Base-by-base conservation (phyloP, 2,797 vertebrate genomes). In the Melopsittacus undulatus region DNA sequence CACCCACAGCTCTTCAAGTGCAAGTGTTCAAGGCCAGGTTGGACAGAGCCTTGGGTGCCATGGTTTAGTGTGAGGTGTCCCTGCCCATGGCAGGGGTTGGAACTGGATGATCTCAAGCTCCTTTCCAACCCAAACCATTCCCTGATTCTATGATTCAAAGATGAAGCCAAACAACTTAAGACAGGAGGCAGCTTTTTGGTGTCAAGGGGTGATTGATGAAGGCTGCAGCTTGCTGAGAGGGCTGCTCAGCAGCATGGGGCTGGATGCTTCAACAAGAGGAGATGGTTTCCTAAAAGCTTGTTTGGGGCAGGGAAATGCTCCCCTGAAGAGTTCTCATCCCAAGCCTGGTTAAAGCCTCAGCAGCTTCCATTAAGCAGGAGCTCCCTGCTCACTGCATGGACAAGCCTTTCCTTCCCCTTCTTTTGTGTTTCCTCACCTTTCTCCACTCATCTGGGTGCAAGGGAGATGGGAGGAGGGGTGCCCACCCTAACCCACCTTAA, bases 391-490 rank as follows among this genome's bases (percentile, higher is more conserved):
- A 3, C 30, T 67, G 52, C 48, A 51, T 42, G 24, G 22, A 32
- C 68, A 94, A 91, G 3, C 19, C 5, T 91, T 80, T 66, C 21
- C 54, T 79, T 69, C 51, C 17, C 23, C 1, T 75, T 54, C 21
- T 78, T 72, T 32, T 34, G n/a, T 11, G 21, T 66, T 51, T 70
- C 30, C 64, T 36, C 38, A 23, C 36, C 26, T 72, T 81, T 23
- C 32, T 76, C 13, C 48, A 27, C 51, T 51, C 2, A 0, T 63
- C 32, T 36, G 16, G 23, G 27, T 0, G 0, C 0, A 1, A 68
- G 18, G 13, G 15, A 38, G n/a, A 4, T 13, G 46, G 52, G 29
- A 93, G n/a, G 30, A n/a, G n/a, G n/a, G n/a, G n/a, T 3, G 3
- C 30, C 52, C 43, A 7, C n/a, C 36, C 27, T 30, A 27, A n/a